Percentiles rank a stretch among this genome's conserved stretches.
These are phyloP conservation scores for Gymnothorax javanicus DNA, from an alignment of 2,797 vertebrate species.

Conservation along the genomic window DNA sequence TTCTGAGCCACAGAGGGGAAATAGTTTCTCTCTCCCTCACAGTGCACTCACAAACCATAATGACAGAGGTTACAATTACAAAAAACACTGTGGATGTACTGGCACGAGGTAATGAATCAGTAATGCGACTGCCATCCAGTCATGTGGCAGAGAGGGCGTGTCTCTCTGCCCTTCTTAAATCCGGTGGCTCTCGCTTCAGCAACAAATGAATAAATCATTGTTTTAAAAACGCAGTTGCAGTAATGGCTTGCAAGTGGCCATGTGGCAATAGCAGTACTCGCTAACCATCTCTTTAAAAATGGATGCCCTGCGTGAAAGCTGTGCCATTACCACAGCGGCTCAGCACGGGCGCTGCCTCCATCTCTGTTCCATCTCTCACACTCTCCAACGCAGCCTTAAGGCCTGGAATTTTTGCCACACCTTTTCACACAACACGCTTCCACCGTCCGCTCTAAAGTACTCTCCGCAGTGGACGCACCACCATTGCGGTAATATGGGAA, in stretches of 20 bases:
- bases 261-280: constrained; percentile 51
- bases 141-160: constrained; percentile 29
- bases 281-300: constrained; percentile 76
- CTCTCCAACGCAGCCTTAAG: not conserved
- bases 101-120: constrained; percentile 62
- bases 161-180: constrained; percentile 22
- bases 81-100: constrained; percentile 50
- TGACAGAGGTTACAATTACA: constrained; percentile 65
- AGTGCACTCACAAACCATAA: constrained; percentile 48
- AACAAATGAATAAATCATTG: constrained; percentile 77
- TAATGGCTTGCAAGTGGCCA: constrained; percentile 70
- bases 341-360: constrained; percentile 49
- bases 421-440: not conserved
- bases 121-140: constrained; percentile 48
- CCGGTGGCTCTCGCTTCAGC: constrained; percentile 68
- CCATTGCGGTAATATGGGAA: not conserved
- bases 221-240: constrained; percentile 71
- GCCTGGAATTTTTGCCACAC: not conserved
- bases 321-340: constrained; percentile 66
- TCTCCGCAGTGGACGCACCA: not conserved
- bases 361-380: not conserved
- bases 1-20: constrained; percentile 15
- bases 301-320: constrained; percentile 70
- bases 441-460: not conserved
- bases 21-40: constrained; percentile 50